Evolutionary conservation across 2,113 vertebrate genomes (phyloP).

Genomic region (Lagopus leucura): DNA sequence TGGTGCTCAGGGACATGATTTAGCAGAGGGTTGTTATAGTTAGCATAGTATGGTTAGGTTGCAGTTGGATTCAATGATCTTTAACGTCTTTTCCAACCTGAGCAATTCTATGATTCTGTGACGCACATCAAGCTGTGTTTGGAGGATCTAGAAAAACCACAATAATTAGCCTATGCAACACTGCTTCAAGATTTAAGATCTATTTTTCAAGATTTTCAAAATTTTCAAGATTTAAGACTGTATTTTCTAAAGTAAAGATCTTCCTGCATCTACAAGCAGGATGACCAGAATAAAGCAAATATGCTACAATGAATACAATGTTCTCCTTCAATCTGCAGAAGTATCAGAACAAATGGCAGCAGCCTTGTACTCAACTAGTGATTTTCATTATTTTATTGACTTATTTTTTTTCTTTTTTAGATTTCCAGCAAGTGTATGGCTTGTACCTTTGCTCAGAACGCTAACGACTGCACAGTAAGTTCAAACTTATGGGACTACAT

Average conservation of each 20-base stretch:
- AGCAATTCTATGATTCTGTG: no score
- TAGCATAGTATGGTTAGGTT: no score
- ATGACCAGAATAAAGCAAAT: background rate
- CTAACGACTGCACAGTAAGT: background rate
- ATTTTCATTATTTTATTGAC: background rate
- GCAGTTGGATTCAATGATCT: no score
- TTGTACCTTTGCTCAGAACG: background rate
- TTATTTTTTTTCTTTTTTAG: background rate
- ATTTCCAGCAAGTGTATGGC: background rate
- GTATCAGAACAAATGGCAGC: background rate
- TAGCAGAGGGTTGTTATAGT: no score
- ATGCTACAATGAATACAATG: background rate
- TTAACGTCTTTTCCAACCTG: no score
- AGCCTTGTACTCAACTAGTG: background rate
- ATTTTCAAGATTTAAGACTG: background rate
- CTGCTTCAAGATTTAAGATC: background rate
- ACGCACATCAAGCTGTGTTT: background rate
- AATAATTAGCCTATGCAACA: background rate
- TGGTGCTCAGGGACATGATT: no score
- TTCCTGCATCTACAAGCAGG: background rate
- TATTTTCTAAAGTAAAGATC: background rate
- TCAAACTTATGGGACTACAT: background rate
- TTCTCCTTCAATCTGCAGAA: background rate
- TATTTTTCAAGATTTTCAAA: background rate
- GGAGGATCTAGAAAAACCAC: background rate